These are phyloP conservation scores for Clarias fuscus DNA, from an alignment of 2,797 vertebrate genomes.

Conservation along the genomic window DNA sequence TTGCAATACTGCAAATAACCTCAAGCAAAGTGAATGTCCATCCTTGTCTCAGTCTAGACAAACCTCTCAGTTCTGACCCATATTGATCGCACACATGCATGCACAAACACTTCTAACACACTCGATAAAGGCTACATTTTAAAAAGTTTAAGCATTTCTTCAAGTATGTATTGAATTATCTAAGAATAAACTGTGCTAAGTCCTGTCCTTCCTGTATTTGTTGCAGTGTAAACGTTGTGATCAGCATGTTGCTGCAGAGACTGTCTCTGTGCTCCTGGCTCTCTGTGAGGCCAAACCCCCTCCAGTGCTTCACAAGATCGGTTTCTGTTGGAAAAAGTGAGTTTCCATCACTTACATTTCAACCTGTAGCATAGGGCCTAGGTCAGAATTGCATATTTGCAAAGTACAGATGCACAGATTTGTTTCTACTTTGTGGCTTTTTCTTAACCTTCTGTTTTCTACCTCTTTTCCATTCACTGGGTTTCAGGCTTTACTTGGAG, in stretches of 20 bases:
- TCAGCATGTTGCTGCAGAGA: slow-evolving; percentile 69
- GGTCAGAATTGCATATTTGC: neutral
- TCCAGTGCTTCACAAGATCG: slow-evolving; percentile 57
- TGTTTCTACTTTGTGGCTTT: neutral
- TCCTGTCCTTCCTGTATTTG: neutral
- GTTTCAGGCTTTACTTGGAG: slow-evolving; percentile 29
- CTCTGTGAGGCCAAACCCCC: slow-evolving; percentile 39
- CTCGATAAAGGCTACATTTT: neutral
- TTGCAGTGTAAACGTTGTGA: slow-evolving; percentile 29
- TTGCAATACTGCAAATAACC: neutral
- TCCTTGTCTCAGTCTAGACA: neutral
- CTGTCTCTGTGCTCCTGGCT: slow-evolving; percentile 60
- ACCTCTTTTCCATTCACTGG: slow-evolving; percentile 15
- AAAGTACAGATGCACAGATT: neutral
- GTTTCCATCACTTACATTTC: slow-evolving; percentile 11
- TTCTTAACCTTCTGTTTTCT: neutral
- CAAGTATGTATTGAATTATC: neutral
- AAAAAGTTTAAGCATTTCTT: neutral
- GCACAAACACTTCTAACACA: neutral
- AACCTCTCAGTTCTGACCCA: neutral
- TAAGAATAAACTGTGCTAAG: neutral
- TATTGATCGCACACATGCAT: neutral
- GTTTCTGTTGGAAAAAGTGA: slow-evolving; percentile 67
- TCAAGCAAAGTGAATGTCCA: neutral
- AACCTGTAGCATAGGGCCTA: neutral